A percentile compares a stretch with the other conserved stretches of the same genome.
Conservation (phyloP, 1,140 invertebrate species). For the Bombyx mandarina region DNA sequence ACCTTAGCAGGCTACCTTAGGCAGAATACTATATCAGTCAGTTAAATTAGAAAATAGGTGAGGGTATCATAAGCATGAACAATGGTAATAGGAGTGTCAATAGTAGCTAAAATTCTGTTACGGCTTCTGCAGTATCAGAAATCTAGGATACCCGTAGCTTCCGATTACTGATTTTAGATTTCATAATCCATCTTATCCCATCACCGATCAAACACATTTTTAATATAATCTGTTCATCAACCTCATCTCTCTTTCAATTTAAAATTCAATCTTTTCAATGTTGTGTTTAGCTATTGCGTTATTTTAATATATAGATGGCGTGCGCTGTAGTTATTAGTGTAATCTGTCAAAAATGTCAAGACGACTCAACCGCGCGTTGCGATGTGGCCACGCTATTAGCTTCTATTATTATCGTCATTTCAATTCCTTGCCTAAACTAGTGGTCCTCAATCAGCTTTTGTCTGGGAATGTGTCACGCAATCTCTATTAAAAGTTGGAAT, state of each 20-base stretch:
- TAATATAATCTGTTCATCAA: constrained; percentile 23
- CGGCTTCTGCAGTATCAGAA: not conserved
- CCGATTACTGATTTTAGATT: no score
- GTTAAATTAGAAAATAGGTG: no score
- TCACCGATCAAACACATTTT: not conserved
- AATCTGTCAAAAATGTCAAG: constrained; percentile 67
- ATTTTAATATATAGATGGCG: constrained; percentile 63
- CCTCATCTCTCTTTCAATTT: constrained; percentile 32
- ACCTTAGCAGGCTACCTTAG: no score
- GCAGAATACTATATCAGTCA: no score
- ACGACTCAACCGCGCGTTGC: constrained; percentile 17
- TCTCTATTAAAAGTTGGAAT: constrained; percentile 26
- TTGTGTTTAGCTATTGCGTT: constrained; percentile 42
- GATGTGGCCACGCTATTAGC: constrained; percentile 44
- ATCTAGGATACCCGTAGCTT: no score
- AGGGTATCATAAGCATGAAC: not conserved
- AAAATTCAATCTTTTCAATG: constrained; percentile 51
- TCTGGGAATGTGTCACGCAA: constrained; percentile 53
- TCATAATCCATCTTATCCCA: constrained; percentile 11
- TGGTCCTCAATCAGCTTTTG: constrained; percentile 37
- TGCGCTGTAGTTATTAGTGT: constrained; percentile 57
- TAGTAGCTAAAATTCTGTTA: not conserved
- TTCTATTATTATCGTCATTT: constrained; percentile 50
- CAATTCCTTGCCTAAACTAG: constrained; percentile 46
- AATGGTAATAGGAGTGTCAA: not conserved